Conservation (phyloP, 2,797 vertebrate genomes). For the Enteromius treurensis region DNA sequence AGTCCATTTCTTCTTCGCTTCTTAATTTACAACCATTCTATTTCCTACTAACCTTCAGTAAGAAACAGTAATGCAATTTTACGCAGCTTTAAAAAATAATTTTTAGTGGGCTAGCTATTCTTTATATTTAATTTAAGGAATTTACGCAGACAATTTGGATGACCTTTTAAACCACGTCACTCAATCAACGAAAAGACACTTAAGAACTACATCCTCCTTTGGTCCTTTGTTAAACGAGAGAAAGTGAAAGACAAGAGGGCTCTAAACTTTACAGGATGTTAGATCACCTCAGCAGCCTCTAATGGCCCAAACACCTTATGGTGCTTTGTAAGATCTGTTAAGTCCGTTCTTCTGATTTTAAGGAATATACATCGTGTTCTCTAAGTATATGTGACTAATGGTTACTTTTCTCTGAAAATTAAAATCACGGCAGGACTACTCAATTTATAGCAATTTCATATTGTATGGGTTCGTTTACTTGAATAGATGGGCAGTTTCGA, state of each 20-base stretch:
- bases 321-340: constrained; percentile 68
- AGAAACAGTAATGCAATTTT: background rate
- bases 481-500: background rate
- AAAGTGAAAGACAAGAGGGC: constrained; percentile 75
- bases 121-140: constrained; percentile 24
- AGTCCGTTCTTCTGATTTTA: constrained; percentile 44
- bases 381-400: background rate
- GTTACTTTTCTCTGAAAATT: background rate
- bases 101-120: background rate
- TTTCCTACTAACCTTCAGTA: background rate
- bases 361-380: constrained; percentile 48
- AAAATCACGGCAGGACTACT: background rate
- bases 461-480: background rate
- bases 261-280: constrained; percentile 76
- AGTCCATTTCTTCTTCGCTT: background rate
- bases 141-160: constrained; percentile 39
- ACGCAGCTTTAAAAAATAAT: background rate
- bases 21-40: background rate
- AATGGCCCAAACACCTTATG: constrained; percentile 68
- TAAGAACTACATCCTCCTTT: constrained; percentile 55
- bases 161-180: constrained; percentile 34
- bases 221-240: constrained; percentile 63
- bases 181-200: constrained; percentile 48
- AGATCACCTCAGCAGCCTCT: constrained; percentile 63
- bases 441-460: background rate